These are phyloP conservation scores for Polyommatus icarus DNA, from an alignment of 2,888 invertebrate species.

Conservation along the genomic window DNA sequence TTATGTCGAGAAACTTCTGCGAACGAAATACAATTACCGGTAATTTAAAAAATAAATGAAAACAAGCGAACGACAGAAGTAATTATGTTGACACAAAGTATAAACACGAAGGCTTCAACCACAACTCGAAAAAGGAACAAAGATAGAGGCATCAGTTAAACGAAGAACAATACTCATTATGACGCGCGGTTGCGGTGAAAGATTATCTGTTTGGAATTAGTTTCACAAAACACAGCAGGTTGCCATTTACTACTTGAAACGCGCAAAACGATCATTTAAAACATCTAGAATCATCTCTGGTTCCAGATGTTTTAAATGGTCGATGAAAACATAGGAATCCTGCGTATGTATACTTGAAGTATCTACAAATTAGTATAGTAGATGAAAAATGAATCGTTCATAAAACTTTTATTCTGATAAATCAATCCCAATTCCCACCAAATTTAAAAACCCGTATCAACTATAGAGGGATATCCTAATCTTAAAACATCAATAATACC, in stretches of 20 bases:
- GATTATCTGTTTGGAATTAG: slow-evolving; percentile 51
- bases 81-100: slow-evolving; percentile 31
- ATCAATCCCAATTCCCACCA: too few relatives aligned
- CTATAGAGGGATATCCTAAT: too few relatives aligned
- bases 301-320: background rate
- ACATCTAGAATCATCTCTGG: too few relatives aligned
- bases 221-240: slow-evolving; percentile 51
- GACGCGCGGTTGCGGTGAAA: slow-evolving; percentile 50
- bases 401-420: too few relatives aligned
- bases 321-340: too few relatives aligned
- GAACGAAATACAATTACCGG: background rate
- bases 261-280: background rate
- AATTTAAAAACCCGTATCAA: too few relatives aligned
- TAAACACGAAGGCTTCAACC: slow-evolving; percentile 30
- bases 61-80: background rate
- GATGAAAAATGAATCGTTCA: too few relatives aligned
- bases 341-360: too few relatives aligned
- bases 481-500: too few relatives aligned
- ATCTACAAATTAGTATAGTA: too few relatives aligned
- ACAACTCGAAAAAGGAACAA: slow-evolving; percentile 35
- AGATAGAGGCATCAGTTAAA: slow-evolving; percentile 34
- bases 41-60: background rate
- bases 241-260: background rate
- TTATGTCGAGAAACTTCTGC: background rate
- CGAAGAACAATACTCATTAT: slow-evolving; percentile 39